phyloP scores from a whole-genome alignment of 2,888 invertebrate species.

The Amiota minor region DNA sequence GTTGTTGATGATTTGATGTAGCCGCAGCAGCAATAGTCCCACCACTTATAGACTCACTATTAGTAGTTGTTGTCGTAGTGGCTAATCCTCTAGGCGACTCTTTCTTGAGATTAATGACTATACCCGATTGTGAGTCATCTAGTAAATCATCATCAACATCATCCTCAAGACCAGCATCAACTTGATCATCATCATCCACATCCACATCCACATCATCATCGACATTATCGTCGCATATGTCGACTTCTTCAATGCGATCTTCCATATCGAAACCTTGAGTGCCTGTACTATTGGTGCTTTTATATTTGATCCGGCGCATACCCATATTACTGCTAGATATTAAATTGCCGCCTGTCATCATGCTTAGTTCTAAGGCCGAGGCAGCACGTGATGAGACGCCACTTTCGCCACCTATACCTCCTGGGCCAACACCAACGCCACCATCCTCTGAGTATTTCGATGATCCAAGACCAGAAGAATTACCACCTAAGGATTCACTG shows the following conservation, averaged over 20 bases:
- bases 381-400: conserved; percentile 51
- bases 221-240: conserved; percentile 54
- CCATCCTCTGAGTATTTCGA: conserved; percentile 53
- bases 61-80: conserved; percentile 24
- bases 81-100: too few relatives aligned
- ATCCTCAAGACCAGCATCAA: conserved; percentile 41
- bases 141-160: conserved; percentile 44
- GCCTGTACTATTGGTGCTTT: conserved; percentile 65
- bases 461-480: conserved; percentile 53
- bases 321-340: conserved; percentile 30
- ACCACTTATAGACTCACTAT: neutral
- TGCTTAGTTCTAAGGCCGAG: conserved; percentile 55
- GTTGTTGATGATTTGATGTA: conserved; percentile 24
- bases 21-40: conserved; percentile 35
- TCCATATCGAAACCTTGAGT: conserved; percentile 64
- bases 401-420: conserved; percentile 45
- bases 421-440: conserved; percentile 39
- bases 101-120: conserved; percentile 52
- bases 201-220: conserved; percentile 48
- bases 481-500: conserved; percentile 67
- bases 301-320: conserved; percentile 63
- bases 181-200: conserved; percentile 43
- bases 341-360: conserved; percentile 23
- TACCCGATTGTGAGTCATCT: conserved; percentile 58
- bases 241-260: conserved; percentile 68